phyloP scores from a whole-genome alignment of 2,888 invertebrate species.

The Schrankia costaestrigalis region DNA sequence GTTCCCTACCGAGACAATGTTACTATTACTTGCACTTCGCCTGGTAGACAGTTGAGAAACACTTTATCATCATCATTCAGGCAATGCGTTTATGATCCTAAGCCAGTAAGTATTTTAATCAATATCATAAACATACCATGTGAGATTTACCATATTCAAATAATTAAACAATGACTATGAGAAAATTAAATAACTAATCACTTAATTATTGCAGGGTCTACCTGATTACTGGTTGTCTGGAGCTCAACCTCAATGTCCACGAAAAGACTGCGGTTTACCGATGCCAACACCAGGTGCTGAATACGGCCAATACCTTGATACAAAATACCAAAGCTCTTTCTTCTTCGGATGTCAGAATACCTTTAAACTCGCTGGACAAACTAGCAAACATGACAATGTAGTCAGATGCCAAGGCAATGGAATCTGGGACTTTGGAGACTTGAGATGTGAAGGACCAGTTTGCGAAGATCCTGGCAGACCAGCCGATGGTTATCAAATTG shows the following conservation, averaged over 20 bases:
- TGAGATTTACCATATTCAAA: not conserved
- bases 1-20: constrained; percentile 95
- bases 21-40: constrained; percentile 88
- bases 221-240: constrained; percentile 96
- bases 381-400: constrained; percentile 93
- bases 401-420: constrained; percentile 95
- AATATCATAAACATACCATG: not conserved
- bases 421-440: constrained; percentile 98
- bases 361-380: constrained; percentile 95
- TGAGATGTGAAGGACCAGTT: constrained; percentile 97
- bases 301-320: constrained; percentile 93
- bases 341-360: constrained; percentile 98
- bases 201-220: constrained; percentile 80
- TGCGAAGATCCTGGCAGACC: constrained; percentile 97
- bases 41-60: constrained; percentile 88
- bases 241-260: constrained; percentile 90
- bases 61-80: constrained; percentile 92
- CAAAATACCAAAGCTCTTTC: constrained; percentile 95
- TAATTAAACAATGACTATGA: not conserved
- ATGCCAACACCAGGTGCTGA: constrained; percentile 96
- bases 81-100: constrained; percentile 97
- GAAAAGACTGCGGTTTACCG: constrained; percentile 95
- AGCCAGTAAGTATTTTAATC: constrained; percentile 78
- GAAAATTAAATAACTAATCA: not conserved
- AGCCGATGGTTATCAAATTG: constrained; percentile 92